Evolutionary conservation across 2,113 vertebrate species (phyloP).

Genomic region (Myrmecophaga tridactyla): DNA sequence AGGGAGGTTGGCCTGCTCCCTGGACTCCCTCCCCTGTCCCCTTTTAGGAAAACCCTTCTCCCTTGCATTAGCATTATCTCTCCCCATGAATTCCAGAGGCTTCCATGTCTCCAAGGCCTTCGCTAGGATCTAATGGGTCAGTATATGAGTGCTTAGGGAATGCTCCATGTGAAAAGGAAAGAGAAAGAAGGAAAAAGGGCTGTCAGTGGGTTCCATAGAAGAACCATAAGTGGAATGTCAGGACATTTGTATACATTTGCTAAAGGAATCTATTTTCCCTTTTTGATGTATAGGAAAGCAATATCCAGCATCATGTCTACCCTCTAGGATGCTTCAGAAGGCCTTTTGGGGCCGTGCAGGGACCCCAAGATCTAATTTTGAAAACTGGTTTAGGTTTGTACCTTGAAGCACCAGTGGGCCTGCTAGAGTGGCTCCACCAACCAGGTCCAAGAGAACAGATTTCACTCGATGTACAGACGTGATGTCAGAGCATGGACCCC

Average conservation of each 20-base stretch:
- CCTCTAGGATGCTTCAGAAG: neutral
- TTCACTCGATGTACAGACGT: neutral
- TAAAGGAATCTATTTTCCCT: neutral
- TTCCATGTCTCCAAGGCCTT: no score
- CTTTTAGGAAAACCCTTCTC: rapidly evolving
- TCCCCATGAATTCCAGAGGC: neutral
- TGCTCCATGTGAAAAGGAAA: neutral
- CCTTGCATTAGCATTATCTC: neutral
- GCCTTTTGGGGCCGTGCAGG: neutral
- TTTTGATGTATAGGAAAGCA: neutral
- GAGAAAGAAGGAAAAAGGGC: neutral
- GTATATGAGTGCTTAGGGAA: neutral
- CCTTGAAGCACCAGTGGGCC: neutral
- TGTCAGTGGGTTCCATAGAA: neutral
- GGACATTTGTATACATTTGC: neutral
- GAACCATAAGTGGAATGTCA: neutral
- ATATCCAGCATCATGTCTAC: neutral
- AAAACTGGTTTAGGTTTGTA: no score
- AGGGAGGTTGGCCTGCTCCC: neutral
- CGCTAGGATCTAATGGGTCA: neutral
- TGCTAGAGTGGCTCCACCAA: neutral
- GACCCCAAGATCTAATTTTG: neutral
- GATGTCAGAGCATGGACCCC: neutral
- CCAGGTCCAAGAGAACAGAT: neutral
- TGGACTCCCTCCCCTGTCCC: neutral